Percentiles rank a stretch among this genome's conserved stretches.
phyloP scores from a whole-genome alignment of 2,888 invertebrate genomes.

The Lasioglossum pauxillum region DNA sequence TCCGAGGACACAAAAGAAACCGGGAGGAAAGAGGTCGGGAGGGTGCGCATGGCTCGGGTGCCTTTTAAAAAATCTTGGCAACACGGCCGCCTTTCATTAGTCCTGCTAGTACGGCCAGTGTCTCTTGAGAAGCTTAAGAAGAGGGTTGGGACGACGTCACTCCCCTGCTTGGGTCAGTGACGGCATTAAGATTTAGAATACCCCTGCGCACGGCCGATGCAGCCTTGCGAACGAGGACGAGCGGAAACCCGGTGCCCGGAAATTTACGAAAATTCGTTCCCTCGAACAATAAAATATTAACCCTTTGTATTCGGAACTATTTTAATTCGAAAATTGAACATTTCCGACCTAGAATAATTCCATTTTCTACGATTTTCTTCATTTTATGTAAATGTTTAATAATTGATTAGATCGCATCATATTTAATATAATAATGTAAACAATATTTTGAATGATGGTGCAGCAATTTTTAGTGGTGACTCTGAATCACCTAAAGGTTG shows the following conservation, averaged over 20 bases:
- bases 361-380: too few relatives aligned
- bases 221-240: neutral
- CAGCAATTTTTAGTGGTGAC: too few relatives aligned
- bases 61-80: conserved; percentile 76
- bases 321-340: too few relatives aligned
- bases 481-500: too few relatives aligned
- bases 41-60: conserved; percentile 47
- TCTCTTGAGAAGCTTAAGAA: conserved; percentile 62
- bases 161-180: conserved; percentile 47
- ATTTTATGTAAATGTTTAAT: too few relatives aligned
- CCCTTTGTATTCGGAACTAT: too few relatives aligned
- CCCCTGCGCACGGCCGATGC: conserved; percentile 17
- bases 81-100: conserved; percentile 76
- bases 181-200: conserved; percentile 52
- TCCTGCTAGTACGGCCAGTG: conserved; percentile 66
- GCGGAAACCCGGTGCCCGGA: neutral
- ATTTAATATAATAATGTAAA: too few relatives aligned
- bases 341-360: too few relatives aligned
- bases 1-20: conserved; percentile 70
- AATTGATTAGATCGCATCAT: too few relatives aligned
- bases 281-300: neutral
- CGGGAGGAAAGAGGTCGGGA: conserved; percentile 61
- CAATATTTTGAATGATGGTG: too few relatives aligned
- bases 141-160: conserved; percentile 52
- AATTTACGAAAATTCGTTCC: neutral